Evolutionary conservation across 2,888 invertebrate species (phyloP), one percentile per base, ranked within the genome.

Genomic region (Halictus quadricinctus): DNA sequence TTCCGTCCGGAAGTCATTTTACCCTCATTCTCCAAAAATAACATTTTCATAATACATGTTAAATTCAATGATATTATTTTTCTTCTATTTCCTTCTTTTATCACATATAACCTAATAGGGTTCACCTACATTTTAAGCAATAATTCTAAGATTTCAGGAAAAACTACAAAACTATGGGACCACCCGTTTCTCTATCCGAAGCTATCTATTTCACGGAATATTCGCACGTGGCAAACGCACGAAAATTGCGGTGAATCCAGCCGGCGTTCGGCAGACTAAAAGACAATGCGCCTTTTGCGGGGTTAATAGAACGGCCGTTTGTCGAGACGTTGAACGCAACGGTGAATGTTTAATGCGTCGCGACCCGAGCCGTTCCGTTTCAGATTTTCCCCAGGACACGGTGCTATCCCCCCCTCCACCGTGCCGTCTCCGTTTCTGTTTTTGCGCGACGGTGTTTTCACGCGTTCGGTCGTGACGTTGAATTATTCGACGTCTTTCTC

Each of bases 241-340:
- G 29, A 64, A 64, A 64, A 29, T 64, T 18, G 13, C 64, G 15
- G 7, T 64, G 25, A 64, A 64, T 64, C 64, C 64, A 29, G 7
- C 15, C 6, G 60, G 15, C 54, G 54, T 21, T 54, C 6, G 54
- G 15, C 15, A 64, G 29, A 64, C 29, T 29, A 25, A 64, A 64
- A 29, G 64, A 29, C 64, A 64, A 64, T 64, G 64, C 29, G 6
- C 15, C 64, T 64, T 29, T 64, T 21, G 60, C 64, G 64, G 29
- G 64, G 64, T 83, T 83, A 77, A 83, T 82, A 54, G 69, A 43
- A 72, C 82, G 66, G 29, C 15, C 25, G 76, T 76, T 76, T 76
- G 72, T 58, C 72, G 72, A 58, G 13, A 64, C 64, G 66, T 76
- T 54, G 36, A 48, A 18, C 36, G 18, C 43, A 50, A 66, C 41